Base-by-base conservation (phyloP, 1,140 invertebrate species). In the Melipona quadrifasciata region DNA sequence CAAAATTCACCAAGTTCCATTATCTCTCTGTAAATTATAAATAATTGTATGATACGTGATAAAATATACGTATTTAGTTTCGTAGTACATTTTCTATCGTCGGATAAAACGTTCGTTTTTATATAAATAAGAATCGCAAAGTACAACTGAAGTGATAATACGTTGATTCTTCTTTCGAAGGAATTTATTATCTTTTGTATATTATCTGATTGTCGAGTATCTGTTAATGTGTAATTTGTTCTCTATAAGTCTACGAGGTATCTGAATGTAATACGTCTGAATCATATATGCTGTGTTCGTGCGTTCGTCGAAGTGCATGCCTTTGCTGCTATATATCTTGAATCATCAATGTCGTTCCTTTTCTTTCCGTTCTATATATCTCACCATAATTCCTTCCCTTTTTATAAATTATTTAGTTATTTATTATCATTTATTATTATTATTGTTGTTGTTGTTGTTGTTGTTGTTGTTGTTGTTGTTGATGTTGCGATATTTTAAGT, bases 281-380 rank as follows among this genome's bases (percentile, higher is more conserved):
- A 73, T 81, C 57, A 74, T 27, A 65, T 31, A 73, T 81, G 58
- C 39, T 34, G 24, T 21, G 55, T 34, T 64, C 55, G 47, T 72
- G 12, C 34, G 16, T 53, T 74, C 64, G 31, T 53, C 21, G 31
- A 75, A 82, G 21, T n/a, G 58, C 27, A 75, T 75, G 21, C 58
- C 71, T 34, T 64, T 27, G 24, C 12, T 6, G n/a, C 14, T 70
- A 0, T n/a, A 71, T 71, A 80, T 58, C 51, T 70, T 61, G 78
- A 80, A 80, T 71, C 51, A 57, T 47, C 51, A 71, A 72, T 71
- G 67, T 70, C 71, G 39, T 51, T 73, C 39, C 57, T 34, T 34
- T 55, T 34, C 24, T 75, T 55, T 72, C 19, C 21, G 51, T 27
- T 31, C 53, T 57, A 17, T 16, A 53, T 24, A 10, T 17, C 1